Evolutionary conservation across 2,888 invertebrate species (phyloP), one percentile per base, ranked within the genome.

Genomic region (Polyploca ridens): DNA sequence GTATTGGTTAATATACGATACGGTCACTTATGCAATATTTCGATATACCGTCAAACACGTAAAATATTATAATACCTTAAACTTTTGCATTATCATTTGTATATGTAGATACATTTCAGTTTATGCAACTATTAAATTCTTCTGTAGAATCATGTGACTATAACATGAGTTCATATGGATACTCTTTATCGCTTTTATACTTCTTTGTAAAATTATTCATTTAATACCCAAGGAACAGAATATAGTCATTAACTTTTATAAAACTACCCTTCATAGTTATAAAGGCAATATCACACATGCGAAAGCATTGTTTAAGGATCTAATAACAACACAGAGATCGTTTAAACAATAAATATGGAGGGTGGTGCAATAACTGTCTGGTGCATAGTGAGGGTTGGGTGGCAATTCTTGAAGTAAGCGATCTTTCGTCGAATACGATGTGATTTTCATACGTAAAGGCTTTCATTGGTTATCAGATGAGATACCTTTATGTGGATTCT

Each of bases 341-440:
- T 88, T 81, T 85, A 80, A 83, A 85, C 89, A 82, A 90, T 91
- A 93, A 92, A 93, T 90, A 90, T 81, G 77, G 72, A 69, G 76
- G 79, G 76, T 73, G 77, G 79, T 85, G 91, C 89, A 93, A 91
- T 91, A 91, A 89, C 91, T 90, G 90, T 90, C 90, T 78, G 76
- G 81, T 72, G 77, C 78, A 81, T 75, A 80, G 82, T 80, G 82
- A 88, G 83, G 86, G 88, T 87, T 85, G 79, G 16, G 62, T 33
- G 0, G 11, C 13, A 10, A 61, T 61, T 61, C 61, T 61, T 3
- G 13, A 13, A 44, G n/a, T 27, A 2, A 19, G 16, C 44, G 61
- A 60, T 19, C 14, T 61, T 41, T 61, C 13, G 4, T 16, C 33
- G 10, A 13, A 60, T 16, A 27, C 16, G 7, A 7, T 60, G 13